A percentile compares a stretch with the other conserved stretches of the same genome.
Conservation (phyloP, 2,888 invertebrate genomes). For the Microplitis deprimator region DNA sequence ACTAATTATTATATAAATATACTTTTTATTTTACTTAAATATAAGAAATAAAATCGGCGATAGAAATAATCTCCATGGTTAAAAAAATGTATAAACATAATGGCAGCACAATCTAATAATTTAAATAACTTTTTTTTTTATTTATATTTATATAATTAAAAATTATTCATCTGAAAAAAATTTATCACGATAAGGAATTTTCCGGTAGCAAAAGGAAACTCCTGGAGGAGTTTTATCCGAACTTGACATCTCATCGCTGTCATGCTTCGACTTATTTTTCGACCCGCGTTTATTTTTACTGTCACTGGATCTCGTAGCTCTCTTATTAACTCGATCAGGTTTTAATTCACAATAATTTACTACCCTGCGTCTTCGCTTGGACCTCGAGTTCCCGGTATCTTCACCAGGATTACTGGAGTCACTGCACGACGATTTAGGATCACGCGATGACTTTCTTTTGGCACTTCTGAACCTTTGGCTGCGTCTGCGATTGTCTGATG, state of each 20-base stretch:
- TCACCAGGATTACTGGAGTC: not conserved
- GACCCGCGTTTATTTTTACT: not conserved
- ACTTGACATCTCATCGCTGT: slow-evolving; percentile 16
- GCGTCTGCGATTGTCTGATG: not conserved
- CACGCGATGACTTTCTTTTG: not conserved
- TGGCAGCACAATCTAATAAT: not conserved
- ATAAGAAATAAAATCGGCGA: too few relatives aligned
- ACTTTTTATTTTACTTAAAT: too few relatives aligned
- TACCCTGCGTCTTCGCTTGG: not conserved
- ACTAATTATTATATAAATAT: too few relatives aligned
- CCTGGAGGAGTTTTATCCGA: slow-evolving; percentile 4
- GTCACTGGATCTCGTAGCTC: not conserved
- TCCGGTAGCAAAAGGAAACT: slow-evolving; percentile 44
- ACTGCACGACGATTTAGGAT: not conserved
- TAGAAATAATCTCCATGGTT: too few relatives aligned
- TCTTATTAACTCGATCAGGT: not conserved
- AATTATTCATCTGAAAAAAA: slow-evolving; percentile 57
- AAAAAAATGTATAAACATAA: not conserved
- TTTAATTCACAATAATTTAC: not conserved
- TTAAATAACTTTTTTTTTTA: slow-evolving; percentile 1
- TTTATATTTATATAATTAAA: slow-evolving; percentile 47
- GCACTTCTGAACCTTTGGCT: not conserved
- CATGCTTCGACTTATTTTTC: slow-evolving; percentile 2
- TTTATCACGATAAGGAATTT: slow-evolving; percentile 44
- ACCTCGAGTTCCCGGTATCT: not conserved